phyloP scores from a whole-genome alignment of 2,888 invertebrate species.

The Eristalis pertinax region DNA sequence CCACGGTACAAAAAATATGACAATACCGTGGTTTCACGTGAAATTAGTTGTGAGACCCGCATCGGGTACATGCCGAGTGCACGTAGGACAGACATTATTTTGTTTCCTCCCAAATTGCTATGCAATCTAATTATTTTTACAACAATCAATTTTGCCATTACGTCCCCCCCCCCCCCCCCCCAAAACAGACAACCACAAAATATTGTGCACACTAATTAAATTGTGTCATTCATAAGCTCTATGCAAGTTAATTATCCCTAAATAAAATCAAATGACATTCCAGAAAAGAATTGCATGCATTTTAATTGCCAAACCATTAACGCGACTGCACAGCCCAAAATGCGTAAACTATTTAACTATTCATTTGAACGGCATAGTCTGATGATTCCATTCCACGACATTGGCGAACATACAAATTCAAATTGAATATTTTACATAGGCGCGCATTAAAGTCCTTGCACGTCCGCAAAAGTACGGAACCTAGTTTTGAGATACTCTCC shows the following conservation, averaged over 20 bases:
- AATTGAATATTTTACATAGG: background rate
- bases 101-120: background rate
- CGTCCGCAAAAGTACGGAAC: background rate
- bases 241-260: background rate
- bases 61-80: background rate
- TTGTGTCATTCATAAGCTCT: background rate
- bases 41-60: no score
- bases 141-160: no score
- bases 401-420: background rate
- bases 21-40: no score
- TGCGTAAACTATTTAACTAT: background rate
- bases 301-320: background rate
- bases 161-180: no score
- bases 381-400: slow-evolving; percentile 1
- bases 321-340: background rate
- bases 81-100: background rate
- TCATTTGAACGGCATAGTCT: background rate
- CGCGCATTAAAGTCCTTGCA: background rate
- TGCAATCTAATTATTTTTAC: no score
- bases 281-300: background rate
- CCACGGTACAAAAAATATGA: no score
- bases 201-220: background rate
- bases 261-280: background rate
- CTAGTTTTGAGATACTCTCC: background rate
- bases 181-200: background rate